A percentile compares a stretch with the other conserved stretches of the same genome.
Conservation (phyloP, 2,113 vertebrate species). For the Chrysochloris asiatica region DNA sequence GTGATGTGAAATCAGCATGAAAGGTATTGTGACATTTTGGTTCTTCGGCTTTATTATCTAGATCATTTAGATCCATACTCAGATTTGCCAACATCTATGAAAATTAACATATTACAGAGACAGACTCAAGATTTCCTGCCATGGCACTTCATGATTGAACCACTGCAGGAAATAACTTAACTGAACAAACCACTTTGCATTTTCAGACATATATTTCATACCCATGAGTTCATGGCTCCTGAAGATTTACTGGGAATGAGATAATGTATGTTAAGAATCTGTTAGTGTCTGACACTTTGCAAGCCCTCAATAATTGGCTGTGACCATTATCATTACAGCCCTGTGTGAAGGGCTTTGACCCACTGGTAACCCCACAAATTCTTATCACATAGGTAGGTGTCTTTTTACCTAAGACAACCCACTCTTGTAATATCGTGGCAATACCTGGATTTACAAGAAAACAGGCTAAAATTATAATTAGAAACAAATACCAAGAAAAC, state of each 20-base stretch:
- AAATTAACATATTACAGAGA: neutral
- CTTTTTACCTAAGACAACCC: neutral
- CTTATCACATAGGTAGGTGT: neutral
- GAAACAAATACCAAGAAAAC: neutral
- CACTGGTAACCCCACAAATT: neutral
- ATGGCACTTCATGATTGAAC: neutral
- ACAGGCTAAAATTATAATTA: neutral
- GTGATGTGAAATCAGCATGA: neutral
- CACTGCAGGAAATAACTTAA: neutral
- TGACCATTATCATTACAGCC: neutral
- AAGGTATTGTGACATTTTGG: neutral
- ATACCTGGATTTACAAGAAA: neutral
- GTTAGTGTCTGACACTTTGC: neutral
- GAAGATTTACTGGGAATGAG: neutral
- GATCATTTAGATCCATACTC: neutral
- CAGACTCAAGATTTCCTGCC: neutral
- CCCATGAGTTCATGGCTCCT: neutral
- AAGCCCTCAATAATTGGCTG: neutral
- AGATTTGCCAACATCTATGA: neutral
- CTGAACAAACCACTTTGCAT: neutral
- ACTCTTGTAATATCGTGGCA: neutral
- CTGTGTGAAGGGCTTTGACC: neutral
- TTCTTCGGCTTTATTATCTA: neutral
- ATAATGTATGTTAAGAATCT: neutral
- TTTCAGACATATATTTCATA: neutral